phyloP scores from a whole-genome alignment of 2,797 vertebrate species.

The Chaetodon trifasciatus region DNA sequence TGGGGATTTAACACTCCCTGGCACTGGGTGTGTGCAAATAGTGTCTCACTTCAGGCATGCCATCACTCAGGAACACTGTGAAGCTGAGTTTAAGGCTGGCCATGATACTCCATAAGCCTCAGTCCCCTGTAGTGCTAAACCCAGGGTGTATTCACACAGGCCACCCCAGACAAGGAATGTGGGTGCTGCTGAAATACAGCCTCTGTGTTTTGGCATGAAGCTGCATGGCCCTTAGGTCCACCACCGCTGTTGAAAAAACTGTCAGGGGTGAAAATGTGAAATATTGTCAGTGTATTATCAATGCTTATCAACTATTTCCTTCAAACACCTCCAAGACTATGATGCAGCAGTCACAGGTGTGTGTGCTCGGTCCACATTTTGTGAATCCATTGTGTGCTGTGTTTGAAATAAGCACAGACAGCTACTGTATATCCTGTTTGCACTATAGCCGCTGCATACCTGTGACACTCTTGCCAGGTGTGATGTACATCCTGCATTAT shows the following conservation, averaged over 20 bases:
- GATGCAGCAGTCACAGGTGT: slow-evolving; percentile 45
- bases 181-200: slow-evolving; percentile 45
- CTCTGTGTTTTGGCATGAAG: slow-evolving; percentile 28
- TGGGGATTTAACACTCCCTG: slow-evolving; percentile 65
- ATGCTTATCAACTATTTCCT: slow-evolving; percentile 6
- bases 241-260: too few relatives aligned
- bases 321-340: not conserved
- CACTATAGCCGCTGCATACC: slow-evolving; percentile 31
- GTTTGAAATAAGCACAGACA: slow-evolving; percentile 47
- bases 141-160: slow-evolving; percentile 25
- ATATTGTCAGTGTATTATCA: slow-evolving; percentile 4
- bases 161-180: slow-evolving; percentile 49
- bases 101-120: slow-evolving; percentile 32
- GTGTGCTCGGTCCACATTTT: slow-evolving; percentile 53
- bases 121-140: slow-evolving; percentile 9
- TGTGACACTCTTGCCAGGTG: slow-evolving; percentile 51
- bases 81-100: slow-evolving; percentile 42
- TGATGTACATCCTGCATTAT: slow-evolving; percentile 41
- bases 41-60: slow-evolving; percentile 34
- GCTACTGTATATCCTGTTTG: slow-evolving; percentile 62
- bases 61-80: slow-evolving; percentile 44
- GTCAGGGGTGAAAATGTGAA: not conserved
- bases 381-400: slow-evolving; percentile 43
- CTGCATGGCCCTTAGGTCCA: slow-evolving; percentile 19
- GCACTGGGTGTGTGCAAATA: slow-evolving; percentile 52